These are phyloP conservation scores for Florisuga fusca DNA, from an alignment of 2,797 vertebrate genomes.

Conservation along the genomic window DNA sequence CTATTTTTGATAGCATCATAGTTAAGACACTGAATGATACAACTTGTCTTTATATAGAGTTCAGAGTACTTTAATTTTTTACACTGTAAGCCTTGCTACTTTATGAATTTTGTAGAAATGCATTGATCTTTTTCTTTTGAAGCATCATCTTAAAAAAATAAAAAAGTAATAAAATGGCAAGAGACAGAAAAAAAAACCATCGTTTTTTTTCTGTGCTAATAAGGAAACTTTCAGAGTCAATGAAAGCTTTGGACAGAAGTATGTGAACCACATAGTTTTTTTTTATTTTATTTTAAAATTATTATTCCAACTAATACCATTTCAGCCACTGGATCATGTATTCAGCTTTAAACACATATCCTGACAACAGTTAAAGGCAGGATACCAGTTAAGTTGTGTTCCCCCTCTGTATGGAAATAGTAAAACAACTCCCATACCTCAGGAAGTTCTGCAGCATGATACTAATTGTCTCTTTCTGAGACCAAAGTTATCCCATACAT, in stretches of 20 bases:
- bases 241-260: neutral
- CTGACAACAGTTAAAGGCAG: neutral
- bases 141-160: neutral
- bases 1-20: neutral
- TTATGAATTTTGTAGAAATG: neutral
- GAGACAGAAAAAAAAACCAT: rapidly evolving
- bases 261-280: neutral
- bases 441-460: neutral
- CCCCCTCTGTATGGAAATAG: rapidly evolving
- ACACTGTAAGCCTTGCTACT: neutral
- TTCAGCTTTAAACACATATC: neutral
- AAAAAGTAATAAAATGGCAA: neutral
- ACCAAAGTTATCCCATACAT: neutral
- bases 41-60: neutral
- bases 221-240: neutral
- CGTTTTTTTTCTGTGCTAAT: neutral
- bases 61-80: neutral
- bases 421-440: neutral
- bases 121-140: neutral
- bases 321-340: neutral
- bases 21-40: neutral
- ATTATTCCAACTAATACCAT: neutral
- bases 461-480: neutral
- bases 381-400: neutral
- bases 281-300: neutral